Base-by-base conservation (phyloP, 1,140 invertebrate genomes). In the Drosophila leontia region DNA sequence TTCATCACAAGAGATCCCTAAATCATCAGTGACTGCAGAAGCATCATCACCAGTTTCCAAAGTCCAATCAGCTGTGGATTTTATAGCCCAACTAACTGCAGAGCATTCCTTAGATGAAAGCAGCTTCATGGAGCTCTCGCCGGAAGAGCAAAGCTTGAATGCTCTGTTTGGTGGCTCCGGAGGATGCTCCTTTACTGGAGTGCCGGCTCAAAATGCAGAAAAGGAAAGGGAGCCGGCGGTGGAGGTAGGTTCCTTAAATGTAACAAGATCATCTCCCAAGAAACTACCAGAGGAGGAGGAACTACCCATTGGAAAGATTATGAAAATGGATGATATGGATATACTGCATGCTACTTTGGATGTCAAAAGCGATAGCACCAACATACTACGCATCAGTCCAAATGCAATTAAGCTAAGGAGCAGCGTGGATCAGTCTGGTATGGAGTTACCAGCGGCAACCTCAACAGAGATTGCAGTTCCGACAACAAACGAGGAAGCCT, bases 51-150 rank as follows among this genome's bases (percentile, higher is more conserved):
- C 45, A 13, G 32, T 42, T 13, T 29, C 37, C 2, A 51, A 65
- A 37, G 48, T 82, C 9, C 19, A 91, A 3, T 80, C 91, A 1
- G 91, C 91, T 0, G 91, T 92, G 0, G 91, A 92, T 57, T 92
- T 91, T 29, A 91, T 92, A 47, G 81, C 86, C 5, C 75, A 91
- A 29, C 34, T 92, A 13, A 62, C 81, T 0, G 68, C 81, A 15
- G 63, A 44, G 0, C 53, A 82, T 55, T 23, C 75, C 0, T 8
- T 53, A 13, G 80, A 75, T 58, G 39, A 50, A 55, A 78, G 58
- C 47, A 82, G 60, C 29, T 71, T 72, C 19, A 61, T 78, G 41
- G 81, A 92, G 29, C 68, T 92, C 2, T 92, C 91, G 0, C 75
- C 83, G 0, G 91, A 92, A 47, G 91, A 92, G 26, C 53, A 91